Base-by-base conservation (phyloP, 1,140 invertebrate species). In the Drosophila seguyi region DNA sequence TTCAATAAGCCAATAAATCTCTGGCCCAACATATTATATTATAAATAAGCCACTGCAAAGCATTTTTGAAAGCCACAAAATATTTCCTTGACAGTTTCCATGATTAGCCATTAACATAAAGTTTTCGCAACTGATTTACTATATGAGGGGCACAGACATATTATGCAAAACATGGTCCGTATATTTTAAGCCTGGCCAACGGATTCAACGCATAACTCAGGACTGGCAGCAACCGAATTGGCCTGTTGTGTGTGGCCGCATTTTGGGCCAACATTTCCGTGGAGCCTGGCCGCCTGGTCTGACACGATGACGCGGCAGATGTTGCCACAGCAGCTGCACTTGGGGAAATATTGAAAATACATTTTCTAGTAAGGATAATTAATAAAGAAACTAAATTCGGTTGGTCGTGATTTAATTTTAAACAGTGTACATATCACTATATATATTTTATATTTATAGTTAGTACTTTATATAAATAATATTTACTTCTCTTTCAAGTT, bases 41-140 rank as follows among this genome's bases (percentile, higher is more conserved):
- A 60, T 60, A 61, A 16, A 34, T 61, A 6, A 41, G 38, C 18
- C 14, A 31, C 16, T 29, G 18, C 8, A 6, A 13, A 45, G 0
- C n/a, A 13, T 27, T 29, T 14, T 18, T 0, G 8, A 34, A 27
- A 20, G 20, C 36, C 62, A 53, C 36, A 8, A 29, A 42, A 52
- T 72, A 72, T 69, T 41, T 14, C 18, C 14, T 22, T 50, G 67
- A 59, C 69, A 72, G 20, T 38, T 42, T 31, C 22, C 67, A 41
- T 59, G 67, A 72, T 72, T 72, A 58, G 53, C 22, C 36, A 71
- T 72, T 58, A 71, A 39, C 69, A 72, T 72, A 72, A 71, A 72
- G 36, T 48, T 59, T 38, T 48, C 38, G 29, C 52, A 20, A 59
- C 36, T 72, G 67, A 72, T 72, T 72, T 72, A 41, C 29, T 29